Percentiles rank a stretch among this genome's conserved stretches.
phyloP scores from a whole-genome alignment of 2,113 vertebrate genomes.

The Cyprinus carpio region DNA sequence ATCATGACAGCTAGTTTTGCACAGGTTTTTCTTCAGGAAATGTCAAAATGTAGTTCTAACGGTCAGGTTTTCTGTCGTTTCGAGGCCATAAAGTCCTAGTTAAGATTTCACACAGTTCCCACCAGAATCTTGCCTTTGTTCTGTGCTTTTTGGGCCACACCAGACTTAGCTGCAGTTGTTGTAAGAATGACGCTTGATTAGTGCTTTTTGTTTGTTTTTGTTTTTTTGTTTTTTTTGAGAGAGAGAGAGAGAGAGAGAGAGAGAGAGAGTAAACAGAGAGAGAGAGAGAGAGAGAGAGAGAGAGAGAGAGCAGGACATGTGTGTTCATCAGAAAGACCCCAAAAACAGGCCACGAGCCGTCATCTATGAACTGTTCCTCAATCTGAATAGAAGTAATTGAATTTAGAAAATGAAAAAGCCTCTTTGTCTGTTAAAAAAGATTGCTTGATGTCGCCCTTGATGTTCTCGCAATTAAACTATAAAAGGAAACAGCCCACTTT shows the following conservation, averaged over 20 bases:
- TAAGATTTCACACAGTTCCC: neutral
- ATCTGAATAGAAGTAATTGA: constrained; percentile 52
- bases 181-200: neutral
- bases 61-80: neutral
- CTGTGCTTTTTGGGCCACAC: neutral
- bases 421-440: constrained; percentile 51
- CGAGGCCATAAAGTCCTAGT: neutral
- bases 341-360: constrained; percentile 15
- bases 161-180: constrained; percentile 32
- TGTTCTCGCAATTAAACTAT: constrained; percentile 56
- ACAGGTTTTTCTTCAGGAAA: neutral
- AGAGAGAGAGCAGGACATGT: constrained; percentile 28
- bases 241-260: neutral
- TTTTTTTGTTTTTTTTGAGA: too few species aligned
- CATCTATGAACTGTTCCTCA: constrained; percentile 45
- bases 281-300: neutral
- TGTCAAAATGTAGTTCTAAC: neutral
- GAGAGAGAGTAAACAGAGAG: too few species aligned
- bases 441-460: constrained; percentile 44
- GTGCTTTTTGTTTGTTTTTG: neutral
- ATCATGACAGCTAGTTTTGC: neutral
- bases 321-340: constrained; percentile 36
- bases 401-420: constrained; percentile 55
- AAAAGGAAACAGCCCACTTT: constrained; percentile 52
- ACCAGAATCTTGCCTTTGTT: constrained; percentile 12